Conservation (phyloP, 2,113 vertebrate genomes). For the Oryzias javanicus region DNA sequence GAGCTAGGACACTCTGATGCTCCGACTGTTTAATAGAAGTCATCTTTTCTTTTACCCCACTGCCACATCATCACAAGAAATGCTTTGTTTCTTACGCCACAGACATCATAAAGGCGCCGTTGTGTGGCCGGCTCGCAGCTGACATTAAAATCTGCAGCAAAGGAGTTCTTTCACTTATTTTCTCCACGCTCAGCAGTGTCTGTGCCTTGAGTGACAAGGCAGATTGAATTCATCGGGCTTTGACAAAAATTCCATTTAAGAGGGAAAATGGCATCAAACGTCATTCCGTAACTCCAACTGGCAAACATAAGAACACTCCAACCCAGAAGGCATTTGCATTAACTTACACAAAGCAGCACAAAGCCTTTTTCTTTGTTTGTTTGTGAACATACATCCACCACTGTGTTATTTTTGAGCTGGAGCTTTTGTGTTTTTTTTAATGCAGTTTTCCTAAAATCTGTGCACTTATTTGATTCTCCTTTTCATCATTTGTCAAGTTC, state of each 20-base stretch:
- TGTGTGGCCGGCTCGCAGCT: constrained; percentile 61
- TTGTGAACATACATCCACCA: constrained; percentile 33
- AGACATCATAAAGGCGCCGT: constrained; percentile 64
- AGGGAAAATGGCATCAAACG: constrained; percentile 68
- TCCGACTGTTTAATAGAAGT: constrained; percentile 30
- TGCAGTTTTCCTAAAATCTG: constrained; percentile 54
- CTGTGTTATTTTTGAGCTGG: constrained; percentile 18
- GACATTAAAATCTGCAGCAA: constrained; percentile 61
- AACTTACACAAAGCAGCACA: constrained; percentile 57
- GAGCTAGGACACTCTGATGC: constrained; percentile 25
- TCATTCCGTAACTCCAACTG: constrained; percentile 67
- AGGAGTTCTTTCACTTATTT: constrained; percentile 69
- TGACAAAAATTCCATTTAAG: constrained; percentile 72
- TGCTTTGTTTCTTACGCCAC: constrained; percentile 61
- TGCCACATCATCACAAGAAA: constrained; percentile 62
- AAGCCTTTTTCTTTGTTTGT: constrained; percentile 20
- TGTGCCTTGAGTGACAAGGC: constrained; percentile 65
- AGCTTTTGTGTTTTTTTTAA: constrained; percentile 28
- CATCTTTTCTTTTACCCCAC: constrained; percentile 9
- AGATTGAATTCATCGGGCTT: constrained; percentile 69
- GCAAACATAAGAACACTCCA: constrained; percentile 63
- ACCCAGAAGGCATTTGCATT: constrained; percentile 68
- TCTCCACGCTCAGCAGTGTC: constrained; percentile 60
- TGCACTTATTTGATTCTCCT: constrained; percentile 69
- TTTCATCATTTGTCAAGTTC: constrained; percentile 70